These are phyloP conservation scores for Caenorhabditis auriculariae DNA, from an alignment of 2,888 invertebrate species.

Conservation along the genomic window DNA sequence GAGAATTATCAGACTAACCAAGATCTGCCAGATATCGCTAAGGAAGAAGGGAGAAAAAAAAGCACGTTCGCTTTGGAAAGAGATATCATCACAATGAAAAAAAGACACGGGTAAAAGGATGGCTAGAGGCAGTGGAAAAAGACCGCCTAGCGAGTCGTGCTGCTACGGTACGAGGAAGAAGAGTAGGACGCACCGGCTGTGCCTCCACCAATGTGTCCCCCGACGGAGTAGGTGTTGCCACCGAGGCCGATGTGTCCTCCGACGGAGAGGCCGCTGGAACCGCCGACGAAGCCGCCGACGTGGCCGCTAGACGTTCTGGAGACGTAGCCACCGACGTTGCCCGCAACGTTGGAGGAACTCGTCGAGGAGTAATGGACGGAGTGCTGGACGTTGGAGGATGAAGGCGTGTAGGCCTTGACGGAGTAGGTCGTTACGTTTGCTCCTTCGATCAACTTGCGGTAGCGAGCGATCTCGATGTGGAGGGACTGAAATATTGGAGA, in stretches of 20 bases:
- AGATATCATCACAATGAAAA: constrained; percentile 13
- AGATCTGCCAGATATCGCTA: constrained; percentile 25
- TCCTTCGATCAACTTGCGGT: constrained; percentile 14
- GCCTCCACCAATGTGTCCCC: constrained; percentile 14
- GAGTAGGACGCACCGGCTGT: constrained; percentile 9
- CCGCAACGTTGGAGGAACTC: too few relatives aligned
- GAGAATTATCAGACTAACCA: constrained; percentile 28
- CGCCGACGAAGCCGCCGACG: constrained; percentile 10
- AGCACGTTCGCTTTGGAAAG: neutral
- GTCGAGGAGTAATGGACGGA: too few relatives aligned
- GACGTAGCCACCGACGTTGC: too few relatives aligned
- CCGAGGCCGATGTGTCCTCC: constrained; percentile 7
- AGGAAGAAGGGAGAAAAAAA: neutral
- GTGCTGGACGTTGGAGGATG: too few relatives aligned
- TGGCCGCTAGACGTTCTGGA: constrained; percentile 4
- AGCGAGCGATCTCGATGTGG: constrained; percentile 22
- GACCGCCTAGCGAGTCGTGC: too few relatives aligned
- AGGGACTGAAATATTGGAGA: constrained; percentile 16
- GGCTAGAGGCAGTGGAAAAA: constrained; percentile 1
- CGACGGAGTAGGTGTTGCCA: constrained; percentile 11
- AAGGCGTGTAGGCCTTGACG: too few relatives aligned
- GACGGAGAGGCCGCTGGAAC: constrained; percentile 11
- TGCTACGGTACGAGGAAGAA: constrained; percentile 2
- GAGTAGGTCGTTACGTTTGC: constrained; percentile 26
- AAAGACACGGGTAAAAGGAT: constrained; percentile 5